Conservation (phyloP, 1,140 invertebrate species). For the Littorina saxatilis region DNA sequence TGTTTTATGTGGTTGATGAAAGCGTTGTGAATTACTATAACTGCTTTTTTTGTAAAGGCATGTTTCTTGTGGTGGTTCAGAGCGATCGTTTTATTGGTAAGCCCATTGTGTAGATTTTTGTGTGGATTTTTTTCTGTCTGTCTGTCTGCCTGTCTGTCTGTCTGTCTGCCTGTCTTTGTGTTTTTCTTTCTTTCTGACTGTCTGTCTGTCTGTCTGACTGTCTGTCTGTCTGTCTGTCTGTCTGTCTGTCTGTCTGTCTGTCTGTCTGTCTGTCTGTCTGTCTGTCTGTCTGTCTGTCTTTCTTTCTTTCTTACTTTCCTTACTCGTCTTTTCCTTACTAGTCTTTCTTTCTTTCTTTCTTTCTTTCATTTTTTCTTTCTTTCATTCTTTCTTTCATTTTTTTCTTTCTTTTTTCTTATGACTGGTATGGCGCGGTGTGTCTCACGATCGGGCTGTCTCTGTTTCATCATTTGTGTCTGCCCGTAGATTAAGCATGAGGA, state of each 20-base stretch:
- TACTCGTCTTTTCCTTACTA: too few species aligned
- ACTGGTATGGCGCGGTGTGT: too few species aligned
- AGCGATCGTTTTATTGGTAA: too few species aligned
- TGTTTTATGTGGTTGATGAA: too few species aligned
- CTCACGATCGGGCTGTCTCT: too few species aligned
- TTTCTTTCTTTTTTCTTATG: background rate
- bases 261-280: background rate
- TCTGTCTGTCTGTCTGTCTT: background rate
- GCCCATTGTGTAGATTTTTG: background rate
- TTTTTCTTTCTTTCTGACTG: background rate
- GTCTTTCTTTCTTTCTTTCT: too few species aligned
- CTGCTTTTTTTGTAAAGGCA: too few species aligned
- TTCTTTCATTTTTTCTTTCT: background rate
- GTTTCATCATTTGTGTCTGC: too few species aligned
- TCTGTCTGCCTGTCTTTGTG: background rate
- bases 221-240: background rate
- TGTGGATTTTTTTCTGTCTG: background rate
- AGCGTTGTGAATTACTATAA: too few species aligned
- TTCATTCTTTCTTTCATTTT: background rate
- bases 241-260: background rate
- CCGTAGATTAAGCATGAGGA: too few species aligned
- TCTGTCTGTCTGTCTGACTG: slow-evolving; percentile 6
- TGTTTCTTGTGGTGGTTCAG: too few species aligned
- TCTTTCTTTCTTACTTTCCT: background rate
- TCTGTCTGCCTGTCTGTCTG: background rate